Conservation (phyloP, 2,113 vertebrate genomes). For the Eublepharis macularius region DNA sequence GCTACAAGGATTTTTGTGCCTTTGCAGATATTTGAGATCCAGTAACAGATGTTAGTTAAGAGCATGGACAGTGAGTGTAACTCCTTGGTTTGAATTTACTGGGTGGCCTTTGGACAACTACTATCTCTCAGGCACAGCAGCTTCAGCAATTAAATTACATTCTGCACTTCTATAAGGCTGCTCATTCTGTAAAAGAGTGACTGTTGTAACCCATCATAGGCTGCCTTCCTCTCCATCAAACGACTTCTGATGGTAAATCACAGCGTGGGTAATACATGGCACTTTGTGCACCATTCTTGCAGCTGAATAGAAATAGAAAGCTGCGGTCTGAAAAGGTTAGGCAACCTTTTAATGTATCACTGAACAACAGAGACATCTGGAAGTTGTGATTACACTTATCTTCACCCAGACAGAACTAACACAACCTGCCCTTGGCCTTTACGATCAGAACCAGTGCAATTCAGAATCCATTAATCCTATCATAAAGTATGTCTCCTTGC, state of each 20-base stretch:
- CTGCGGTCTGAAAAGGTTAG: conserved; percentile 24
- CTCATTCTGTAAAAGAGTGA: not conserved
- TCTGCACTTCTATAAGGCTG: not conserved
- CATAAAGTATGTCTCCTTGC: not conserved
- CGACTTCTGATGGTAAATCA: conserved; percentile 37
- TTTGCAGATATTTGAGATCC: no score
- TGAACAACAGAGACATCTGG: conserved; percentile 38
- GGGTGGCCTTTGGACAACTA: no score
- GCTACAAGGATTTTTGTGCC: no score
- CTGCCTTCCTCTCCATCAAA: not conserved
- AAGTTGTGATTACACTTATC: conserved; percentile 59
- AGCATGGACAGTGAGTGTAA: no score
- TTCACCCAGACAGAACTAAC: conserved; percentile 46
- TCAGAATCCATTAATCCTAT: conserved; percentile 43
- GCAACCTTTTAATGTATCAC: conserved; percentile 39
- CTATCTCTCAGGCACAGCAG: not conserved
- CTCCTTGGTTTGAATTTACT: no score
- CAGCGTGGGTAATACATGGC: not conserved
- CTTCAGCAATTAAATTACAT: not conserved
- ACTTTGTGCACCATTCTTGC: not conserved
- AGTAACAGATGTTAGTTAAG: no score
- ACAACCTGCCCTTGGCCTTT: conserved; percentile 32
- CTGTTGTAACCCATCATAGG: not conserved
- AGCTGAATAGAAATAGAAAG: conserved; percentile 34
- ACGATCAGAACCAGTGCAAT: conserved; percentile 18